Evolutionary conservation across 2,113 vertebrate species (phyloP).

Genomic region (Zonotrichia leucophrys): DNA sequence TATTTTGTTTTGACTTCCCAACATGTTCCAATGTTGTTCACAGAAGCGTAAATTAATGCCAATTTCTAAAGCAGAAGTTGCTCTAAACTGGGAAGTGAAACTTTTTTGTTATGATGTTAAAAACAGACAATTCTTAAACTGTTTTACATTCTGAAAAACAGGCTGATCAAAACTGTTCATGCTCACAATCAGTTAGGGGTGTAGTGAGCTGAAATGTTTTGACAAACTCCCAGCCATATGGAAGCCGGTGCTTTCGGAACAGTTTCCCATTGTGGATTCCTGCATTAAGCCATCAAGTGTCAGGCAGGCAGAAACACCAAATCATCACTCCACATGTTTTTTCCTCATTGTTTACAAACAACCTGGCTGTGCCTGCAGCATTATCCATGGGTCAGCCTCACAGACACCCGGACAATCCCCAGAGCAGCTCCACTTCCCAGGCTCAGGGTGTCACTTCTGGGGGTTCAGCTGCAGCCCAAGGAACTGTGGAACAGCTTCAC

Average conservation of each 20-base stretch:
- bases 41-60: conserved; percentile 39
- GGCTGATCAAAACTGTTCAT: conserved; percentile 53
- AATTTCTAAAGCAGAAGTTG: conserved; percentile 43
- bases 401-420: not conserved
- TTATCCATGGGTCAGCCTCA: not conserved
- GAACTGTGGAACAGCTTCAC: not conserved
- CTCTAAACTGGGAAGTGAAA: conserved; percentile 51
- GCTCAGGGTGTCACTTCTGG: not conserved
- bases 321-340: not conserved
- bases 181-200: not conserved
- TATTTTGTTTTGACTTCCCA: conserved; percentile 41
- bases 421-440: not conserved
- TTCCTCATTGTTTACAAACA: conserved; percentile 31
- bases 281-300: not conserved
- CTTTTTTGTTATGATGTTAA: conserved; percentile 53
- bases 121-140: conserved; percentile 45
- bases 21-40: not conserved
- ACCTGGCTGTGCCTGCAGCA: not conserved
- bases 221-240: conserved; percentile 42
- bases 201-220: conserved; percentile 52
- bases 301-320: conserved; percentile 31
- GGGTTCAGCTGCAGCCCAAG: not conserved
- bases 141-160: conserved; percentile 38
- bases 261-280: conserved; percentile 11
- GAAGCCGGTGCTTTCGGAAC: not conserved